These are phyloP conservation scores for Drosophila atripex DNA, from an alignment of 2,888 invertebrate species.

Conservation along the genomic window DNA sequence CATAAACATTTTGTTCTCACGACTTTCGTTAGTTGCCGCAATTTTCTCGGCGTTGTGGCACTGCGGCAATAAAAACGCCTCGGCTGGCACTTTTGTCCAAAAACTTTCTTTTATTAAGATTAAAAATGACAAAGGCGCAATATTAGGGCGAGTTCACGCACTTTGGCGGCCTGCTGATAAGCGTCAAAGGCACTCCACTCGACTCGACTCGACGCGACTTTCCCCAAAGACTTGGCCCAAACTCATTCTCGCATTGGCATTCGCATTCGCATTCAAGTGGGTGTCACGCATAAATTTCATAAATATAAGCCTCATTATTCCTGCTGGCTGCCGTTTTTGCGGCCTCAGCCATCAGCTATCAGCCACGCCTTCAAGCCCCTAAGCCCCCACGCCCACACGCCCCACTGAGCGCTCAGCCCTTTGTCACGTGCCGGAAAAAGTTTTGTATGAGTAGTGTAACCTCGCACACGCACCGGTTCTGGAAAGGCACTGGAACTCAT, in stretches of 20 bases:
- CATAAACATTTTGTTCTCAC: slow-evolving; percentile 49
- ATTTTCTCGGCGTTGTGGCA: slow-evolving; percentile 1
- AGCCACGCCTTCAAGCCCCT: slow-evolving; percentile 21
- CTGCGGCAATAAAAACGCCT: slow-evolving; percentile 55
- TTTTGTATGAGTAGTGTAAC: slow-evolving; percentile 51
- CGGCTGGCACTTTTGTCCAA: slow-evolving; percentile 37
- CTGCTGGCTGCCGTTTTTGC: slow-evolving; percentile 52
- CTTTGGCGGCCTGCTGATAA: slow-evolving; percentile 71
- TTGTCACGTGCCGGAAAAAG: slow-evolving; percentile 73
- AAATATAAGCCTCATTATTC: slow-evolving; percentile 79
- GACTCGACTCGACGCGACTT: not conserved
- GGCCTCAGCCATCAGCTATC: slow-evolving; percentile 44
- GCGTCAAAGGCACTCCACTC: slow-evolving; percentile 50
- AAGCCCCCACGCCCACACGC: slow-evolving; percentile 6
- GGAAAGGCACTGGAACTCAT: slow-evolving; percentile 55
- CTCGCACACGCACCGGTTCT: slow-evolving; percentile 20
- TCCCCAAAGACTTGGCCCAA: slow-evolving; percentile 12
- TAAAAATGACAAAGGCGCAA: slow-evolving; percentile 70
- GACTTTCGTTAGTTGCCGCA: slow-evolving; percentile 42
- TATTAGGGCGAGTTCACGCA: slow-evolving; percentile 34
- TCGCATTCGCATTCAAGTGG: slow-evolving; percentile 66
- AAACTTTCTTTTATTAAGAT: slow-evolving; percentile 77
- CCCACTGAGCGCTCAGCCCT: slow-evolving; percentile 49
- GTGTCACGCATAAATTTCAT: slow-evolving; percentile 82
- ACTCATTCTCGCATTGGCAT: slow-evolving; percentile 36